Percentiles rank a stretch among this genome's conserved stretches.
phyloP scores from a whole-genome alignment of 2,888 invertebrate species.

The Noctua janthe region DNA sequence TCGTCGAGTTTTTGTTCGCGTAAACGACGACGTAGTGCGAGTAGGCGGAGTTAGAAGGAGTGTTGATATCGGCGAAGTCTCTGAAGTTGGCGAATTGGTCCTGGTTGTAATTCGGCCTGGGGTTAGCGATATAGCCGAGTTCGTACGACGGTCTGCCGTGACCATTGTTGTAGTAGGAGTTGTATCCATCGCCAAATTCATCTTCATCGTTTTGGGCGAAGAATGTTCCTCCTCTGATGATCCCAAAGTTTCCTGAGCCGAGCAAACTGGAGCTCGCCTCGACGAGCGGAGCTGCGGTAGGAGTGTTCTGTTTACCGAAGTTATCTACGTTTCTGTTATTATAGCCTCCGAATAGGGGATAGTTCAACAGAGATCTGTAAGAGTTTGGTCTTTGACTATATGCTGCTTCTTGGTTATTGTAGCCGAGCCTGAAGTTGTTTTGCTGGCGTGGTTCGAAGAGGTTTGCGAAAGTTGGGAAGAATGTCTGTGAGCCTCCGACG shows the following conservation, averaged over 20 bases:
- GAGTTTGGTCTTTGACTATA: slow-evolving; percentile 91
- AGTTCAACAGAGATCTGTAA: slow-evolving; percentile 86
- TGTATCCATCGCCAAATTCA: slow-evolving; percentile 90
- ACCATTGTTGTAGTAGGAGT: slow-evolving; percentile 92
- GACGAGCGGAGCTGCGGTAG: slow-evolving; percentile 82
- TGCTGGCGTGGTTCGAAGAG: slow-evolving; percentile 91
- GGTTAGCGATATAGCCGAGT: slow-evolving; percentile 91
- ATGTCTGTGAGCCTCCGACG: slow-evolving; percentile 91
- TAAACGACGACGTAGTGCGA: slow-evolving; percentile 96
- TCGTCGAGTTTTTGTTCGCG: slow-evolving; percentile 94
- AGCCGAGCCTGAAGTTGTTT: slow-evolving; percentile 90
- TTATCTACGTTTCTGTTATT: slow-evolving; percentile 79
- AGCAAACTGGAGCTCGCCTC: slow-evolving; percentile 92
- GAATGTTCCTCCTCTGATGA: slow-evolving; percentile 96
- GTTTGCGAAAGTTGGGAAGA: slow-evolving; percentile 94
- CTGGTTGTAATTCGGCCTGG: slow-evolving; percentile 93
- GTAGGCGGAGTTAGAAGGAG: slow-evolving; percentile 94
- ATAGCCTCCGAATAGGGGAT: slow-evolving; percentile 84
- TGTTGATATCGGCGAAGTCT: slow-evolving; percentile 97
- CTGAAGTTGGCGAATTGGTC: slow-evolving; percentile 97
- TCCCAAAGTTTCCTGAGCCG: slow-evolving; percentile 96
- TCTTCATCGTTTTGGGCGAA: slow-evolving; percentile 94
- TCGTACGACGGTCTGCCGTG: slow-evolving; percentile 93
- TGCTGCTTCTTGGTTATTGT: slow-evolving; percentile 91
- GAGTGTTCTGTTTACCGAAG: slow-evolving; percentile 82